These are phyloP conservation scores for Sepioteuthis lessoniana DNA, from an alignment of 2,888 invertebrate genomes.

Conservation along the genomic window DNA sequence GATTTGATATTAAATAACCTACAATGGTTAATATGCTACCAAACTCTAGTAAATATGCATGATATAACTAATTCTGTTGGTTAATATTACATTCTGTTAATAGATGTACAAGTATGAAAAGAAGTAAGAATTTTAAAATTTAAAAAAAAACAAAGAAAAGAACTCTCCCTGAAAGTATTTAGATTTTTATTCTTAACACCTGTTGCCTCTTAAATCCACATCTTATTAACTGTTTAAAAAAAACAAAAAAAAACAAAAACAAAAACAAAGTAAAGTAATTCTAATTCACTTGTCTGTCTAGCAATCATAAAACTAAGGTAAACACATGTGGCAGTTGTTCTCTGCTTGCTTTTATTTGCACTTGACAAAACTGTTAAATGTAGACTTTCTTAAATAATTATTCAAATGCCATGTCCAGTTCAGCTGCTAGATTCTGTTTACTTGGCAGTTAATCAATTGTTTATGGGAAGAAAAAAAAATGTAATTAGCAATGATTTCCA, in stretches of 20 bases:
- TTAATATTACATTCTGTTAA: too few relatives aligned
- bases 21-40: too few relatives aligned
- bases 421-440: not conserved
- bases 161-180: not conserved
- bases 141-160: not conserved
- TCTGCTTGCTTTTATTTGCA: not conserved
- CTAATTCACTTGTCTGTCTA: not conserved
- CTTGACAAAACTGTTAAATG: not conserved
- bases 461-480: not conserved
- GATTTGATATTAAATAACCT: too few relatives aligned
- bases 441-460: not conserved
- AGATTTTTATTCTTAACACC: not conserved
- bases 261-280: not conserved
- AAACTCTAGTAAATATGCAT: too few relatives aligned
- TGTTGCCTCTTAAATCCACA: not conserved
- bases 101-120: too few relatives aligned
- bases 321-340: not conserved
- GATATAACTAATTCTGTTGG: too few relatives aligned
- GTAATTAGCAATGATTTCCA: not conserved
- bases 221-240: not conserved
- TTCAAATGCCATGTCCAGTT: not conserved
- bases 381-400: not conserved
- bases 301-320: not conserved
- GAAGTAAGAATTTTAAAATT: too few relatives aligned
- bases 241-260: too few relatives aligned